These are phyloP conservation scores for Sarcophaga peregrina DNA, from an alignment of 1,140 invertebrate species.

Conservation along the genomic window DNA sequence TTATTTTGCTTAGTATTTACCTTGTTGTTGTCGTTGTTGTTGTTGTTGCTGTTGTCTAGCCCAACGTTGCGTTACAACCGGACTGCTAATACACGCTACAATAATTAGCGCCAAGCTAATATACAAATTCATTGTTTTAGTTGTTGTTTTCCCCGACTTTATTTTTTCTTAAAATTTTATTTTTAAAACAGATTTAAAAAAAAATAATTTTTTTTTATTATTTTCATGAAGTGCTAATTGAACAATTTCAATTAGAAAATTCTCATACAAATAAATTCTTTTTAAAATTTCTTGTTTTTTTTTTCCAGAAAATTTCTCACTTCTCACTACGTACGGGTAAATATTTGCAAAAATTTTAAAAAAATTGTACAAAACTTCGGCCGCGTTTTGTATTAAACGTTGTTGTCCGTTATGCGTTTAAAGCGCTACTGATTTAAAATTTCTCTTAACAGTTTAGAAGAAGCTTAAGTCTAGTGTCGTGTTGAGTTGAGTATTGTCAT, in stretches of 20 bases:
- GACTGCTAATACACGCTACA: constrained; percentile 16
- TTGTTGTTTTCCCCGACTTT: no score
- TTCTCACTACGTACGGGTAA: background rate
- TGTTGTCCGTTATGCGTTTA: constrained; percentile 31
- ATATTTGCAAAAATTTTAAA: background rate
- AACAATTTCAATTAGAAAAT: no score
- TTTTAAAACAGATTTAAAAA: background rate
- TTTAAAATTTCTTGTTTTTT: constrained; percentile 14
- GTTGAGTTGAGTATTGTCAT: background rate
- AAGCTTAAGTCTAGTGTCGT: constrained; percentile 12
- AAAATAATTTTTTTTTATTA: no score
- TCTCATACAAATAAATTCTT: background rate
- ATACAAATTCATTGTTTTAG: background rate
- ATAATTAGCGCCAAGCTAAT: background rate
- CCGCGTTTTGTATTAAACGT: background rate
- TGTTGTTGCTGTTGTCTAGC: no score
- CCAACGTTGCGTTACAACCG: background rate
- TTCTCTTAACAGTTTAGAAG: constrained; percentile 23
- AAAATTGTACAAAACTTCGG: constrained; percentile 11
- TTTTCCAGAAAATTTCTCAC: background rate
- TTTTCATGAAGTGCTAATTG: no score
- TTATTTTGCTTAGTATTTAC: no score
- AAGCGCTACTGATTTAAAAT: background rate
- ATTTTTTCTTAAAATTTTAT: constrained; percentile 18
- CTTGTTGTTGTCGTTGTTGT: no score